Percentiles rank a stretch among this genome's conserved stretches.
phyloP scores from a whole-genome alignment of 2,113 vertebrate genomes.

The Neodon shergylaensis region DNA sequence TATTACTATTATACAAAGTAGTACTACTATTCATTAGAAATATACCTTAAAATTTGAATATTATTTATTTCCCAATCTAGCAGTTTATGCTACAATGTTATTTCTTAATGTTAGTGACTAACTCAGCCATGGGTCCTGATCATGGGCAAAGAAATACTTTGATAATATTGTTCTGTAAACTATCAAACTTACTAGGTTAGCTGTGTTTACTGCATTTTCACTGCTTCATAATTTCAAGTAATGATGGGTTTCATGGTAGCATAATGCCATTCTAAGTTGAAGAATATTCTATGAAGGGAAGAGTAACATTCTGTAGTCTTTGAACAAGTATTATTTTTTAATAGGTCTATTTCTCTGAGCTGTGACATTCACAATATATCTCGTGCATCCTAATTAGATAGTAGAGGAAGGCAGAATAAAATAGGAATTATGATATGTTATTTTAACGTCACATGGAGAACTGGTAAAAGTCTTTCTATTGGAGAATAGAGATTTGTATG shows the following conservation, averaged over 20 bases:
- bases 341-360: background rate
- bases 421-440: background rate
- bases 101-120: too few relatives aligned
- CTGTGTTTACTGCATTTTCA: background rate
- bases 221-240: background rate
- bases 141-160: background rate
- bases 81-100: background rate
- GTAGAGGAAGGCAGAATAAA: background rate
- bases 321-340: background rate
- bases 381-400: background rate
- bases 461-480: background rate
- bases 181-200: background rate
- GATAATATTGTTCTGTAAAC: too few relatives aligned
- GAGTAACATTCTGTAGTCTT: background rate
- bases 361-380: background rate
- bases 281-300: background rate
- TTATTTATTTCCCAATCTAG: background rate
- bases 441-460: fast-evolving
- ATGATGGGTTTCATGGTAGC: background rate
- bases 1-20: too few relatives aligned
- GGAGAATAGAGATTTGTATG: background rate
- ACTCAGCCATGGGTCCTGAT: fast-evolving
- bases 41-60: background rate
- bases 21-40: background rate
- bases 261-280: background rate